Conservation (phyloP, 2,797 vertebrate genomes). For the Cryptoblepharus egeriae region DNA sequence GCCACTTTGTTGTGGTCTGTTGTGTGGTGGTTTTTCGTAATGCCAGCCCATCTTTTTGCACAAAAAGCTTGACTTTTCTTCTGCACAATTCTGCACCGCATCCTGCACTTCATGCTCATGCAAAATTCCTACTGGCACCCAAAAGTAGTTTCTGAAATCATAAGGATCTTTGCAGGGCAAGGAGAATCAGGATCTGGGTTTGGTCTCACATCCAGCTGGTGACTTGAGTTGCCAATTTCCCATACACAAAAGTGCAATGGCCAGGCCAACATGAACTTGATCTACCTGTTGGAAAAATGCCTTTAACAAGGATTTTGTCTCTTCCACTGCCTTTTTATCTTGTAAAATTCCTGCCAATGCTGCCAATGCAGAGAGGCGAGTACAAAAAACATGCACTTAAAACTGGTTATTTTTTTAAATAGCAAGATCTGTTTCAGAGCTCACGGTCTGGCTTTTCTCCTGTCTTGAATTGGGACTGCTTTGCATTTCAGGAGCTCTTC, state of each 20-base stretch:
- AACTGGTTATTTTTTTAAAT: not conserved
- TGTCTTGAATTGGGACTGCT: slow-evolving; percentile 29
- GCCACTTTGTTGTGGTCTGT: not conserved
- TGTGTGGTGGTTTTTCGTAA: slow-evolving; percentile 4
- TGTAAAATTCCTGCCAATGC: slow-evolving; percentile 54
- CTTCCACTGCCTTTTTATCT: slow-evolving; percentile 36
- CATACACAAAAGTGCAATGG: not conserved
- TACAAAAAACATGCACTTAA: slow-evolving; percentile 39
- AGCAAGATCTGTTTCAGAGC: slow-evolving; percentile 43
- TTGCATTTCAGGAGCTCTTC: slow-evolving; percentile 30
- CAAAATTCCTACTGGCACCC: not conserved
- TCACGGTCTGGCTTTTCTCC: slow-evolving; percentile 16
- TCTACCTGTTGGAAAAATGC: slow-evolving; percentile 22
- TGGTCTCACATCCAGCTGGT: not conserved
- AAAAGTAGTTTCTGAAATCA: not conserved
- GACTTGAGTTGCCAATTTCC: not conserved
- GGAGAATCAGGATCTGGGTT: not conserved
- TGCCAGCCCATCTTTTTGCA: not conserved
- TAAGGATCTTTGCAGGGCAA: not conserved
- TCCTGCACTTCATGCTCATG: not conserved
- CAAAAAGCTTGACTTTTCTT: not conserved
- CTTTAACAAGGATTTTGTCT: slow-evolving; percentile 36
- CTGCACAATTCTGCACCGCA: slow-evolving; percentile 5
- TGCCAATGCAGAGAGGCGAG: slow-evolving; percentile 26
- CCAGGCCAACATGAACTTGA: not conserved